Conservation (phyloP, 2,888 invertebrate genomes). For the Baronia brevicornis region DNA sequence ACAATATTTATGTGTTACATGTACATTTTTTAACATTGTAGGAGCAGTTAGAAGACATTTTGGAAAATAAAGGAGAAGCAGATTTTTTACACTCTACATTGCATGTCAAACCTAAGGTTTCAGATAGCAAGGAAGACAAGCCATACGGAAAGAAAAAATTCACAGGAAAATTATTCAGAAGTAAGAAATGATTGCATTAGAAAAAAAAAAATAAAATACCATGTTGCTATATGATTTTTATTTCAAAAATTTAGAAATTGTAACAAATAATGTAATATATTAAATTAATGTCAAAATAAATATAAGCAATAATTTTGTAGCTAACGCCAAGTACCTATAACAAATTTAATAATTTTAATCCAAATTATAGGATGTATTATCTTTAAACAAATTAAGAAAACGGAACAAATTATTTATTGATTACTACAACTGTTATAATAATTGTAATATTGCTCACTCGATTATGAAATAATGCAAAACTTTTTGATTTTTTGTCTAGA, state of each 20-base stretch:
- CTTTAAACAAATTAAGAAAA: no score
- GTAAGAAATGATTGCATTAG: slow-evolving; percentile 37
- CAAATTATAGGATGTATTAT: no score
- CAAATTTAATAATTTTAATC: no score
- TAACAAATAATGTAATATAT: slow-evolving; percentile 1
- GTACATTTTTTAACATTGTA: slow-evolving; percentile 38
- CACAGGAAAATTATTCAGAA: slow-evolving; percentile 41
- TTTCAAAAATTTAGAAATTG: slow-evolving; percentile 4
- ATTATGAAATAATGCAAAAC: no score
- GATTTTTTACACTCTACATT: slow-evolving; percentile 81
- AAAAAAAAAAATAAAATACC: slow-evolving; percentile 6
- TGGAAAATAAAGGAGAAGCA: slow-evolving; percentile 84
- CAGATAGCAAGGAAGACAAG: slow-evolving; percentile 62
- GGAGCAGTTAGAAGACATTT: slow-evolving; percentile 80
- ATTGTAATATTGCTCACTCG: no score
- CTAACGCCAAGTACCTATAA: slow-evolving; percentile 29
- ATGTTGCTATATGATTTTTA: slow-evolving; percentile 4
- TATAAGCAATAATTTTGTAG: no score
- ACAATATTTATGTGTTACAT: background rate
- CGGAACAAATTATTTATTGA: no score
- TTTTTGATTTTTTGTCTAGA: no score
- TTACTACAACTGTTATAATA: no score
- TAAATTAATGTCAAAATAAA: background rate
- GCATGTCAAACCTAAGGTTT: slow-evolving; percentile 78
- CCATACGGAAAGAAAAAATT: slow-evolving; percentile 48